These are phyloP conservation scores for Trachops cirrhosus DNA, from an alignment of 2,797 vertebrate species.

Conservation along the genomic window DNA sequence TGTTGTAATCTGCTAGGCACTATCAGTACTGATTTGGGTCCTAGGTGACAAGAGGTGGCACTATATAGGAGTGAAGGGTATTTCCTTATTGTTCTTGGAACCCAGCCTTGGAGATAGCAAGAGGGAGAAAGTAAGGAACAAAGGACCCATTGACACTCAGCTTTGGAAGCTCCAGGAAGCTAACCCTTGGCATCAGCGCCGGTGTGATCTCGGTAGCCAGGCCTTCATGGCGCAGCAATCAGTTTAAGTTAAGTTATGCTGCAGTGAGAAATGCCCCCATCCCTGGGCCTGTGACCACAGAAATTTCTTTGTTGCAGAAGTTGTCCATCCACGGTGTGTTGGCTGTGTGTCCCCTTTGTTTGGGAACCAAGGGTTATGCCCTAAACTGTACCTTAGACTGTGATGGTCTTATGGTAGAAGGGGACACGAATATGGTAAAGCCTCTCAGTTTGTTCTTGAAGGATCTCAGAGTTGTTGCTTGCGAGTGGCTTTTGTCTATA, in stretches of 20 bases:
- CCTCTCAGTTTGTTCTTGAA: background rate
- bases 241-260: background rate
- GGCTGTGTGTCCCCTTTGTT: background rate
- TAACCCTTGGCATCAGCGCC: background rate
- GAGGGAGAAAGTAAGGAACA: background rate
- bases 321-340: background rate
- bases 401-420: background rate
- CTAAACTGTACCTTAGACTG: background rate
- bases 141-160: background rate
- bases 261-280: background rate
- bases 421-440: background rate
- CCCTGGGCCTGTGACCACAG: background rate
- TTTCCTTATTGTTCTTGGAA: background rate
- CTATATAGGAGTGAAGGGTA: background rate
- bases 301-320: background rate
- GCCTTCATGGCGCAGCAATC: background rate
- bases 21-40: background rate
- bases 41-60: background rate
- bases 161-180: background rate
- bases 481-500: background rate
- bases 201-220: background rate
- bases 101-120: background rate
- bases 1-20: background rate
- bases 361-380: background rate
- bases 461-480: background rate